phyloP scores from a whole-genome alignment of 2,888 invertebrate species.

The Clepsis dumicolana region DNA sequence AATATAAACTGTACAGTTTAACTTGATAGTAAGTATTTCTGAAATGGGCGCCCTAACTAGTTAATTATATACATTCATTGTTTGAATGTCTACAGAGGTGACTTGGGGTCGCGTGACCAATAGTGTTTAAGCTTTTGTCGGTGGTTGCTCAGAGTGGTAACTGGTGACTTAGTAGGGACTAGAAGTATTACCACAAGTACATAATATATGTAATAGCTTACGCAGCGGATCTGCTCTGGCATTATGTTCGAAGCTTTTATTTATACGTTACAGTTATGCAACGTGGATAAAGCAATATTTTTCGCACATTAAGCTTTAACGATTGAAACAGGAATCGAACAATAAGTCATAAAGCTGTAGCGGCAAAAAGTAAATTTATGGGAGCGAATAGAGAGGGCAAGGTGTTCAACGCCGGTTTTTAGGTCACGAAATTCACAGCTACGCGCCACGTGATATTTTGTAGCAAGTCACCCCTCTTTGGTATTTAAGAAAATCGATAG shows the following conservation, averaged over 20 bases:
- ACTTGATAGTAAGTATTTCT: neutral
- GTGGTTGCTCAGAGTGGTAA: neutral
- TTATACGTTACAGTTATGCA: neutral
- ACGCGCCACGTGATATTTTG: constrained; percentile 50
- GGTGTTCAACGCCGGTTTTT: constrained; percentile 65
- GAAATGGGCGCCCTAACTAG: constrained; percentile 1
- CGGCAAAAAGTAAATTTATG: constrained; percentile 55
- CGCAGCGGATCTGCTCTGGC: too few species aligned
- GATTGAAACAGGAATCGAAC: constrained; percentile 18
- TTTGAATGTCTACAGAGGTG: constrained; percentile 62
- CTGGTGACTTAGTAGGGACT: neutral
- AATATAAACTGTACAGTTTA: too few species aligned
- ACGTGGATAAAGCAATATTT: constrained; percentile 7
- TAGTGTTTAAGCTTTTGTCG: constrained; percentile 57
- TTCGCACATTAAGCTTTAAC: constrained; percentile 2
- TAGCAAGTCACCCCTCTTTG: constrained; percentile 39
- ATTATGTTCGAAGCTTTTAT: neutral
- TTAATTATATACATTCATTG: constrained; percentile 56
- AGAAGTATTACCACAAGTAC: neutral
- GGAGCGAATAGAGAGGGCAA: constrained; percentile 54
- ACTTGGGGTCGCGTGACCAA: constrained; percentile 65
- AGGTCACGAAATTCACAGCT: constrained; percentile 68
- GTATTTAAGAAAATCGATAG: constrained; percentile 43
- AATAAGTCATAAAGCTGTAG: constrained; percentile 17
- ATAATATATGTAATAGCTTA: too few species aligned